phyloP scores from a whole-genome alignment of 2,888 invertebrate genomes.

The Pyrgus malvae region DNA sequence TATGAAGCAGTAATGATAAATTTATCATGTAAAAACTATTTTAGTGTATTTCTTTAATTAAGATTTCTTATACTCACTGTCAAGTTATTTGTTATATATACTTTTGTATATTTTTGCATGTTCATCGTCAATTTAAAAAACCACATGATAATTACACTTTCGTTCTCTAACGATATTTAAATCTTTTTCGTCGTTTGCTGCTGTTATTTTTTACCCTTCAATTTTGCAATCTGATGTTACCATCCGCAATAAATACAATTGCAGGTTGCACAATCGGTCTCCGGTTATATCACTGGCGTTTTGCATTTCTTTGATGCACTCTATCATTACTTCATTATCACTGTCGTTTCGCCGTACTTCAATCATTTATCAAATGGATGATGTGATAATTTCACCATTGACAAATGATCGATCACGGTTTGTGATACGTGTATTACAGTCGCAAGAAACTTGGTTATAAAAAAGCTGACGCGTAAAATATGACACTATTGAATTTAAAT shows the following conservation, averaged over 20 bases:
- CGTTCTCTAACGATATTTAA: slow-evolving; percentile 9
- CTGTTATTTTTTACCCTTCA: slow-evolving; percentile 42
- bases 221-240: slow-evolving; percentile 49
- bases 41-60: too few relatives aligned
- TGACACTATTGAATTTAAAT: slow-evolving; percentile 8
- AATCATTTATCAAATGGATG: slow-evolving; percentile 49
- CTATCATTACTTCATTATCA: slow-evolving; percentile 49
- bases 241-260: slow-evolving; percentile 56
- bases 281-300: slow-evolving; percentile 53
- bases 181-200: slow-evolving; percentile 24
- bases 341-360: slow-evolving; percentile 49
- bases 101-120: not conserved
- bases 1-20: not conserved
- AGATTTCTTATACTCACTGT: too few relatives aligned
- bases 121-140: not conserved
- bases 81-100: too few relatives aligned
- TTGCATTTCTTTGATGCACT: slow-evolving; percentile 49
- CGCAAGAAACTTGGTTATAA: slow-evolving; percentile 2
- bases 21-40: not conserved
- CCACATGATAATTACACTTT: slow-evolving; percentile 7
- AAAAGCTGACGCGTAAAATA: not conserved
- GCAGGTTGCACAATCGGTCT: slow-evolving; percentile 55
- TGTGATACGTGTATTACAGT: slow-evolving; percentile 10
- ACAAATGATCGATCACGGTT: slow-evolving; percentile 47
- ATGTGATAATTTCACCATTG: slow-evolving; percentile 52